Base-by-base conservation (phyloP, 2,888 invertebrate genomes). In the Pterostichus madidus region DNA sequence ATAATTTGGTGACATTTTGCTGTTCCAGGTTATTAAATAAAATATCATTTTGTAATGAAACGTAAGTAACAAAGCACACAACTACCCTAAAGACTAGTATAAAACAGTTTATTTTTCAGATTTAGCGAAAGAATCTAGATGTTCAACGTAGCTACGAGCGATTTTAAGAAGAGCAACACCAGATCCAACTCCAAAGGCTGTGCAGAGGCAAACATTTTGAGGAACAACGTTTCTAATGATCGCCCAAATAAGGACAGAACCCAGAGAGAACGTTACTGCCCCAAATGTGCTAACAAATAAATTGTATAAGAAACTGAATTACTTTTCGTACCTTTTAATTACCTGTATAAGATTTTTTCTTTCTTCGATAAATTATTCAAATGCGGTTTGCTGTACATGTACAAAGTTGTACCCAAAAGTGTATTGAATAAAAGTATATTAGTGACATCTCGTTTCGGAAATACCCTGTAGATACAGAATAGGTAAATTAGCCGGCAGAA, bases 241-340 rank as follows among this genome's bases (percentile, higher is more conserved):
- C 7, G 98, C 98, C 96, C 97, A 97, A 84, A 95, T 91, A 83
- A 98, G 92, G 68, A 98, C 95, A 0, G 97, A 97, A 11, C 98
- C 98, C 88, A 98, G 93, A 85, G 96, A 96, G 92, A 98, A 96
- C 24, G 98, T 92, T 8, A 96, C 92, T 61, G 96, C 94, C 77
- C 96, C 96, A 83, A 95, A 91, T 56, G 90, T 89, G 89, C 93
- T 92, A 86, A 83, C 89, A 90, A 84, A 83, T 84, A 86, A 56
- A 84, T 39, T 52, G 59, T n/a, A 77, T 11, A 53, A 24, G 35
- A 78, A 49, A 59, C 31, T 35, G n/a, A 61, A 68, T 46, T 13
- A 35, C 8, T 59, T 10, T 17, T 31, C 5, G 31, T 31, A 0
- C 59, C 5, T 15, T 56, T 52, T 87, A 24, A 24, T 24, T 89